Percentiles rank a stretch among this genome's conserved stretches.
Evolutionary conservation across 2,888 invertebrate genomes (phyloP).

Genomic region (Diploptera punctata): DNA sequence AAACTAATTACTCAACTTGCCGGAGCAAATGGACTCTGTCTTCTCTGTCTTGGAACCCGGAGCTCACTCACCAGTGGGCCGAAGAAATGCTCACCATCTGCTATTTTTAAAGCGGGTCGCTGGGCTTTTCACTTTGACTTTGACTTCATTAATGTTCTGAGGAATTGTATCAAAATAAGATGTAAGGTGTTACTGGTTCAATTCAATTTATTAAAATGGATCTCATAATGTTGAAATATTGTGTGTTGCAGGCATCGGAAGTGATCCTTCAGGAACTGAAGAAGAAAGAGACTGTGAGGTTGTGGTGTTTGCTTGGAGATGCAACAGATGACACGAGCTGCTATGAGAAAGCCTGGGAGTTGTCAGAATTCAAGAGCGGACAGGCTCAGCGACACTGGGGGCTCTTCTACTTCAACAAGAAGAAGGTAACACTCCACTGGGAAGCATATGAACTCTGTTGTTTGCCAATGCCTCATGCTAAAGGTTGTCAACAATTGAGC

Average conservation of each 20-base stretch:
- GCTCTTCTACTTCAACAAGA: constrained; percentile 73
- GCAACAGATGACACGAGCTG: constrained; percentile 77
- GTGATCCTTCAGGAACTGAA: constrained; percentile 80
- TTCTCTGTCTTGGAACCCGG: too few species aligned
- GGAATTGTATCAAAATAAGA: not conserved
- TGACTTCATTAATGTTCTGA: not conserved
- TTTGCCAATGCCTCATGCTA: too few species aligned
- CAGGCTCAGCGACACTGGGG: constrained; percentile 92
- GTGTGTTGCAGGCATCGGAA: constrained; percentile 76
- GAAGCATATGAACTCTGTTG: too few species aligned
- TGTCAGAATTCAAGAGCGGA: constrained; percentile 81
- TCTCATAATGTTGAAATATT: too few species aligned
- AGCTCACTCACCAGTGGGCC: too few species aligned
- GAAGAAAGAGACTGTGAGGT: constrained; percentile 79
- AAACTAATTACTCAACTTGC: too few species aligned
- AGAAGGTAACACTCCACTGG: constrained; percentile 59
- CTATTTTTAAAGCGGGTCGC: not conserved
- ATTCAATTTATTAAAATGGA: too few species aligned
- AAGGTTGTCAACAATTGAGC: too few species aligned
- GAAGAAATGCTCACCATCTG: too few species aligned
- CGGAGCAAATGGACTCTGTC: too few species aligned
- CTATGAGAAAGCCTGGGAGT: constrained; percentile 91
- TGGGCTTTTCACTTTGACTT: not conserved
- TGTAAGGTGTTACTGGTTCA: too few species aligned
- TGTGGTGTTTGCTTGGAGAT: constrained; percentile 94